Percentiles rank a stretch among this genome's conserved stretches.
phyloP scores from a whole-genome alignment of 2,113 vertebrate species.

The Coptodon rendalli region DNA sequence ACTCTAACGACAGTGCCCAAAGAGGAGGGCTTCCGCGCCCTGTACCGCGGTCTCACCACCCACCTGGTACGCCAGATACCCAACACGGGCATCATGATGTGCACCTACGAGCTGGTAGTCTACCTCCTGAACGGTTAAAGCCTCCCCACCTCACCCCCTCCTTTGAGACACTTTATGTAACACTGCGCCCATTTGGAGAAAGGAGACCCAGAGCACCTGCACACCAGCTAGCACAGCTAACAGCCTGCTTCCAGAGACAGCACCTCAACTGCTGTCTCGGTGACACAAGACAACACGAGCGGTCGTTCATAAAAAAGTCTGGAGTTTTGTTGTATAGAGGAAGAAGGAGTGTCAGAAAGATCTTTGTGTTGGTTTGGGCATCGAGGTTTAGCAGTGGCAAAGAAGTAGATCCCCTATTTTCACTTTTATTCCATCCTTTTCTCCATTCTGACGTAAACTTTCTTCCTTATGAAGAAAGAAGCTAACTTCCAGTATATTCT shows the following conservation, averaged over 20 bases:
- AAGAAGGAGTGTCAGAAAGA: not conserved
- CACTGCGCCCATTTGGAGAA: not conserved
- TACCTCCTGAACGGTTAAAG: constrained; percentile 91
- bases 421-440: not conserved
- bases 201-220: not conserved
- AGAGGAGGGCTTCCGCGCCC: constrained; percentile 92
- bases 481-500: not conserved
- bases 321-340: not conserved
- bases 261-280: not conserved
- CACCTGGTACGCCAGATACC: constrained; percentile 97
- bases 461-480: not conserved
- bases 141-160: not conserved
- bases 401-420: not conserved
- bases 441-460: not conserved
- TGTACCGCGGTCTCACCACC: constrained; percentile 94
- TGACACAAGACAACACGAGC: not conserved
- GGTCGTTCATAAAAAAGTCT: not conserved
- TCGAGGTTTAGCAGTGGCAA: not conserved
- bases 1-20: constrained; percentile 84
- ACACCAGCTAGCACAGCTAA: not conserved
- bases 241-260: not conserved
- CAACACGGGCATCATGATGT: constrained; percentile 99
- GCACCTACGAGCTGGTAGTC: constrained; percentile 95
- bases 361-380: not conserved
- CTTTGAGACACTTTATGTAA: not conserved